These are phyloP conservation scores for Crossocerus cetratus DNA, from an alignment of 2,888 invertebrate species.

Conservation along the genomic window DNA sequence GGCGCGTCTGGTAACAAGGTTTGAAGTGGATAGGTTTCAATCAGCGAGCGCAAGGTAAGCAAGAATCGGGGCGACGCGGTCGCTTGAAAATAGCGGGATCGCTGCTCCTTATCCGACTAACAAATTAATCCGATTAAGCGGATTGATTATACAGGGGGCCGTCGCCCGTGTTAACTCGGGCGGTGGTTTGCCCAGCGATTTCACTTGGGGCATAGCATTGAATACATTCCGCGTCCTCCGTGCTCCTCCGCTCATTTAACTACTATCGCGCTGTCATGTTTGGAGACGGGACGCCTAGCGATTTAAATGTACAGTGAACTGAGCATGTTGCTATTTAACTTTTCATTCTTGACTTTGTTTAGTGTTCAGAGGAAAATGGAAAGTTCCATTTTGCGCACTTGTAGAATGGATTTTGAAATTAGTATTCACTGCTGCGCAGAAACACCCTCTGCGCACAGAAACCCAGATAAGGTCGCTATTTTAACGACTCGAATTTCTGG, in stretches of 20 bases:
- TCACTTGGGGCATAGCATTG: slow-evolving; percentile 31
- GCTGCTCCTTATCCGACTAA: slow-evolving; percentile 45
- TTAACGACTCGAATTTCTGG: too few relatives aligned
- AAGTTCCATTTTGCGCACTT: too few relatives aligned
- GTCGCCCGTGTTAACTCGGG: slow-evolving; percentile 38
- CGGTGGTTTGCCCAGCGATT: slow-evolving; percentile 43
- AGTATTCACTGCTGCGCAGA: too few relatives aligned
- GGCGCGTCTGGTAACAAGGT: background rate
- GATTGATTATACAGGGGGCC: slow-evolving; percentile 50
- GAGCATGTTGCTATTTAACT: too few relatives aligned
- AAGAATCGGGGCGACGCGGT: slow-evolving; percentile 38
- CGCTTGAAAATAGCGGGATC: slow-evolving; percentile 41
- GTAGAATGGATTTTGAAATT: too few relatives aligned
- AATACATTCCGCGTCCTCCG: slow-evolving; percentile 6
- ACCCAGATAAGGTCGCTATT: too few relatives aligned
- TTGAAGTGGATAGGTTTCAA: slow-evolving; percentile 8
- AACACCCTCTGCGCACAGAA: too few relatives aligned
- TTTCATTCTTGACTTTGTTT: too few relatives aligned
- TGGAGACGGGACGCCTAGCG: background rate
- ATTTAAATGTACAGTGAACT: background rate
- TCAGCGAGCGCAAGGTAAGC: slow-evolving; percentile 37
- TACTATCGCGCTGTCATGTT: background rate
- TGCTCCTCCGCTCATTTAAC: background rate
- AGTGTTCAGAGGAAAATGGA: too few relatives aligned
- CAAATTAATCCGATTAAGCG: slow-evolving; percentile 52